Evolutionary conservation across 1,140 invertebrate species (phyloP).

Genomic region (Dendrolimus punctatus): DNA sequence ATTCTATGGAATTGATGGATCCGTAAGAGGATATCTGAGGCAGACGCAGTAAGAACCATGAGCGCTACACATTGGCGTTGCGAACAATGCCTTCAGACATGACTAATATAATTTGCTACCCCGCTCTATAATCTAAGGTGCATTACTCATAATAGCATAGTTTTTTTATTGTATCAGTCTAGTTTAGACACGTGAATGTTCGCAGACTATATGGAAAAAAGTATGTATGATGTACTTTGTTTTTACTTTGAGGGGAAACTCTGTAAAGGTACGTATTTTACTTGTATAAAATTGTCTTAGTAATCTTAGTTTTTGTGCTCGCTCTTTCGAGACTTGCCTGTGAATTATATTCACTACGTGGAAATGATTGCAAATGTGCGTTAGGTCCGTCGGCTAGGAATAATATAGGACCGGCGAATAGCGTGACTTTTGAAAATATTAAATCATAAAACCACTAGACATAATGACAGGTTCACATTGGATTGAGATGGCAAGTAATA

Average conservation of each 20-base stretch:
- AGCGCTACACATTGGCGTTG: not conserved
- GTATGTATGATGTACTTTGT: not conserved
- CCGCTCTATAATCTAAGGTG: constrained; percentile 47
- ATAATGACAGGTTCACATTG: constrained; percentile 30
- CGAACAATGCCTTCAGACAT: constrained; percentile 45
- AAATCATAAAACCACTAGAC: constrained; percentile 27
- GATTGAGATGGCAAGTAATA: constrained; percentile 22
- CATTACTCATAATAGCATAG: constrained; percentile 43
- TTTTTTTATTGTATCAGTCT: constrained; percentile 34
- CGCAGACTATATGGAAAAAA: constrained; percentile 21
- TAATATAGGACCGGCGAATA: constrained; percentile 13
- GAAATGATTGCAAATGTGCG: constrained; percentile 16
- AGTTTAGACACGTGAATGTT: constrained; percentile 18
- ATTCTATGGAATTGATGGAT: constrained; percentile 7
- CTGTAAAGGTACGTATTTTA: constrained; percentile 14
- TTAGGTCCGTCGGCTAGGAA: constrained; percentile 8
- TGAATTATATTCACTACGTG: constrained; percentile 20
- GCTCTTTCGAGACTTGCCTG: constrained; percentile 7
- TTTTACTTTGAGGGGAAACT: constrained; percentile 20
- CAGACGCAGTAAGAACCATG: too few species aligned
- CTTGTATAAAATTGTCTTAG: constrained; percentile 5
- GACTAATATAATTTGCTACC: constrained; percentile 51
- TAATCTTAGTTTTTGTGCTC: constrained; percentile 10
- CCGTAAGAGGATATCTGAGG: constrained; percentile 22
- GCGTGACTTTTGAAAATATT: constrained; percentile 28